Evolutionary conservation across 2,797 vertebrate genomes (phyloP).

Genomic region (Myripristis jacobus): DNA sequence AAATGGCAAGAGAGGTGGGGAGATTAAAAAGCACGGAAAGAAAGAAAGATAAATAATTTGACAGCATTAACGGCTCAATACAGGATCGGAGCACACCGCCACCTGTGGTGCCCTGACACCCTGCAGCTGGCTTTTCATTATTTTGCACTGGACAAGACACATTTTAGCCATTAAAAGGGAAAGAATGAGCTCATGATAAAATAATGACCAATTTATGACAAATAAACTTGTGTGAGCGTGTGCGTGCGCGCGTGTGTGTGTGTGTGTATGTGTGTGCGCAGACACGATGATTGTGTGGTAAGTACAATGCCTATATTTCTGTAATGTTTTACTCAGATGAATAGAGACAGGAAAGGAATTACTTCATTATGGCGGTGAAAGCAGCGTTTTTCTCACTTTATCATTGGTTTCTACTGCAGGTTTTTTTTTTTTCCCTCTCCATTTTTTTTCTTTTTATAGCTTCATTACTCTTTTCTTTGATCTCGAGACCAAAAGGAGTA

Average conservation of each 20-base stretch:
- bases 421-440: conserved; percentile 33
- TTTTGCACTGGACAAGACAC: conserved; percentile 27
- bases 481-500: conserved; percentile 48
- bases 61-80: conserved; percentile 49
- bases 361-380: background rate
- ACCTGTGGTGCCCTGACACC: conserved; percentile 39
- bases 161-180: background rate
- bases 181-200: background rate
- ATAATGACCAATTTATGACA: background rate
- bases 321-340: conserved; percentile 3
- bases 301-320: background rate
- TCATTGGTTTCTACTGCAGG: conserved; percentile 34
- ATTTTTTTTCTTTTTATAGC: conserved; percentile 26
- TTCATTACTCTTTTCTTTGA: conserved; percentile 64
- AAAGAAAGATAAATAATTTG: conserved; percentile 42
- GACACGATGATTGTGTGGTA: background rate
- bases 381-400: conserved; percentile 27
- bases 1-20: conserved; percentile 10
- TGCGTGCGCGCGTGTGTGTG: background rate
- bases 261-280: no score
- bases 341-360: background rate
- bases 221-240: background rate
- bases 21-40: conserved; percentile 35
- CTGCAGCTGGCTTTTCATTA: conserved; percentile 42
- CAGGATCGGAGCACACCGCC: conserved; percentile 28